Conservation (phyloP, 2,797 vertebrate species). For the Anabas testudineus region DNA sequence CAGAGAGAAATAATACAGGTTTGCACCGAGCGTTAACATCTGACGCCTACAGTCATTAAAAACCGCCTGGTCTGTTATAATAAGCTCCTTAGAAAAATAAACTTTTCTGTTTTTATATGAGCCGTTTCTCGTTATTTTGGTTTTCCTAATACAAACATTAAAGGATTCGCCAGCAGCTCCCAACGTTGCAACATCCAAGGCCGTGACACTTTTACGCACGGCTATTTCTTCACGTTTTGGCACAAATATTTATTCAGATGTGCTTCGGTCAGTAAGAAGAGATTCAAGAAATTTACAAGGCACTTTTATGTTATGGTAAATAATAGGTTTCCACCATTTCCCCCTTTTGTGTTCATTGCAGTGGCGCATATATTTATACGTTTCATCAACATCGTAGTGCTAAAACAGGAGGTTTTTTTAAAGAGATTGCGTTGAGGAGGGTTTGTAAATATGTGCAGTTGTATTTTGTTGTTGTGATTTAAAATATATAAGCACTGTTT, state of each 20-base stretch:
- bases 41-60: constrained; percentile 2
- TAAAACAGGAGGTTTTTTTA: background rate
- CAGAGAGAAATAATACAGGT: background rate
- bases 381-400: background rate
- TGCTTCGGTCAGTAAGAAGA: background rate
- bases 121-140: constrained; percentile 12
- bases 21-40: constrained; percentile 5
- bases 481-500: background rate
- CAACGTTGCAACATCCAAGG: constrained; percentile 19
- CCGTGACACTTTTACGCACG: constrained; percentile 61
- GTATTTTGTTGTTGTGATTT: background rate
- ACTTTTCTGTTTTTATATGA: constrained; percentile 12
- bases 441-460: background rate
- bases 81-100: constrained; percentile 16
- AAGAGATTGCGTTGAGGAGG: background rate
- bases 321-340: background rate
- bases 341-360: background rate
- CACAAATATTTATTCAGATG: constrained; percentile 39
- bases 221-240: constrained; percentile 29
- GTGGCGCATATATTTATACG: constrained; percentile 1
- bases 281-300: constrained; percentile 9
- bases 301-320: constrained; percentile 9
- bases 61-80: constrained; percentile 14
- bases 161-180: constrained; percentile 21
- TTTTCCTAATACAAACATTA: constrained; percentile 45